phyloP scores from a whole-genome alignment of 2,113 vertebrate genomes.

The Brachirus orientalis region DNA sequence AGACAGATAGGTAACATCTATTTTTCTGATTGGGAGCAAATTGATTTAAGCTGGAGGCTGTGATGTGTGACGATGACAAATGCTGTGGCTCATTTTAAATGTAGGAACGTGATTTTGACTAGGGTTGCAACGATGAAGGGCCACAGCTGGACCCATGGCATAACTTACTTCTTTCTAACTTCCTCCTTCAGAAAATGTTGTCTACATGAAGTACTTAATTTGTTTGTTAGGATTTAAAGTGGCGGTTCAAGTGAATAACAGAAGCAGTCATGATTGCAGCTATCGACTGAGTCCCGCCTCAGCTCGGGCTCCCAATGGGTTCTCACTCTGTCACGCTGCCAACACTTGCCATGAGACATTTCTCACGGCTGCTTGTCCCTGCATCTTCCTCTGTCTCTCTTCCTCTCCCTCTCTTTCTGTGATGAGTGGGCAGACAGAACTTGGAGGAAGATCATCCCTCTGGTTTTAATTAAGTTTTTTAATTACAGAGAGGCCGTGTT shows the following conservation, averaged over 20 bases:
- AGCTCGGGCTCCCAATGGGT: conserved; percentile 24
- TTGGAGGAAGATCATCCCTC: conserved; percentile 38
- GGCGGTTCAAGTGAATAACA: conserved; percentile 6
- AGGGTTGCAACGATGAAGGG: background rate
- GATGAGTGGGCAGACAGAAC: conserved; percentile 40
- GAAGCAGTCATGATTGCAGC: background rate
- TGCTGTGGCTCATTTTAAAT: background rate
- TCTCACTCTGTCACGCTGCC: conserved; percentile 18
- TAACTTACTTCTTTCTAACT: conserved; percentile 10
- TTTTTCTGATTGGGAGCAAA: too few species aligned
- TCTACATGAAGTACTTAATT: conserved; percentile 19
- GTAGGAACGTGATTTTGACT: background rate
- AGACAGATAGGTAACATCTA: too few species aligned
- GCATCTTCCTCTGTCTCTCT: background rate
- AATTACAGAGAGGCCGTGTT: conserved; percentile 51
- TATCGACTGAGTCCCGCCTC: background rate
- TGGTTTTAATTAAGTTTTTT: conserved; percentile 69
- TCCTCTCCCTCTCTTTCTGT: background rate
- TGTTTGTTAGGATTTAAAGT: conserved; percentile 25
- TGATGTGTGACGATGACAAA: background rate
- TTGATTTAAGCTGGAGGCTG: too few species aligned
- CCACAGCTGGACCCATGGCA: background rate
- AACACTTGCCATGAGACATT: conserved; percentile 2
- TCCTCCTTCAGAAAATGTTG: background rate
- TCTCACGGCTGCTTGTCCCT: background rate